These are phyloP conservation scores for Probosciger aterrimus DNA, from an alignment of 2,113 vertebrate genomes.

Conservation along the genomic window DNA sequence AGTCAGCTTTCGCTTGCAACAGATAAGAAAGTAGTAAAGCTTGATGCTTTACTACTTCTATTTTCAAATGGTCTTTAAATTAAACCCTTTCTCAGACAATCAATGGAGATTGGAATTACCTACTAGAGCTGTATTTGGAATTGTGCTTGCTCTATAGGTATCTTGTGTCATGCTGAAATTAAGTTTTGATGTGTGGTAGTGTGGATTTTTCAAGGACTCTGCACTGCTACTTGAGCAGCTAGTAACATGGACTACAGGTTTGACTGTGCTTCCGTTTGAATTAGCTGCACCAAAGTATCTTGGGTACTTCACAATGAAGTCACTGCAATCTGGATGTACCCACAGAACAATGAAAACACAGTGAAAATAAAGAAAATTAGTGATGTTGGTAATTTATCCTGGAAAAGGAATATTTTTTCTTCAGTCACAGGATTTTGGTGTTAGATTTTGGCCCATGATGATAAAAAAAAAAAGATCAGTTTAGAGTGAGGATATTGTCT, in stretches of 20 bases:
- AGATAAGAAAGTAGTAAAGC: not conserved
- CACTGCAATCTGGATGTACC: not conserved
- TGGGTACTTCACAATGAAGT: not conserved
- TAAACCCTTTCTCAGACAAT: not conserved
- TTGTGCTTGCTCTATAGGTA: not conserved
- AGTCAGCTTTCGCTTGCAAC: conserved; percentile 1
- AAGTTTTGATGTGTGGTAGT: not conserved
- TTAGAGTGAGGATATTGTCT: not conserved
- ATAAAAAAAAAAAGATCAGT: not conserved
- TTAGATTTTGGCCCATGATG: not conserved
- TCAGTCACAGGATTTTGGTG: not conserved
- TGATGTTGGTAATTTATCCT: not conserved
- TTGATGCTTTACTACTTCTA: not conserved
- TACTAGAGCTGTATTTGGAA: not conserved
- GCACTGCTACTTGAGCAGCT: not conserved
- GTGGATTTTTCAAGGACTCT: not conserved
- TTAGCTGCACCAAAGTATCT: not conserved
- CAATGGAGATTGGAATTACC: not conserved
- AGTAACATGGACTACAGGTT: not conserved
- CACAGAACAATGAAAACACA: not conserved
- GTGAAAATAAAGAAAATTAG: not conserved
- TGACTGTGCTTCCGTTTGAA: not conserved
- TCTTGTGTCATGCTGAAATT: not conserved
- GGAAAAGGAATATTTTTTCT: not conserved
- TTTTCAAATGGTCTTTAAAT: conserved; percentile 20